Evolutionary conservation across 92 coral and sea anemone species (phyloP).

Genomic region (Plumapathes pennacea): DNA sequence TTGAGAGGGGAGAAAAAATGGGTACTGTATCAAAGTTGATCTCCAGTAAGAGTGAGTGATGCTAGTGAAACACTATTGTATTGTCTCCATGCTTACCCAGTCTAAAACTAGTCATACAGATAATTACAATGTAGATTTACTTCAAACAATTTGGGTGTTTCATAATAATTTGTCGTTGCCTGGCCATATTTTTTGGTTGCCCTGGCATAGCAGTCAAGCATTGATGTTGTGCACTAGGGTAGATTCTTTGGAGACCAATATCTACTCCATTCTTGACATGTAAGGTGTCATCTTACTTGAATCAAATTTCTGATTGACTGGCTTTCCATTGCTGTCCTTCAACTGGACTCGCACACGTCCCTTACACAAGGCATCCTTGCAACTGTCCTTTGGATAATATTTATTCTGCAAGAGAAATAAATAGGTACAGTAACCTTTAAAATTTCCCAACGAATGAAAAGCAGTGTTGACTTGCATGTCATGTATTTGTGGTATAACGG

Average conservation of each 20-base stretch:
- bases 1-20: too few relatives aligned
- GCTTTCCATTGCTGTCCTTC: slow-evolving; percentile 60
- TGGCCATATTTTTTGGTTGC: neutral
- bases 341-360: slow-evolving; percentile 93
- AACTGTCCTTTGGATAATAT: slow-evolving; percentile 85
- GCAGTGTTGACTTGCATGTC: neutral
- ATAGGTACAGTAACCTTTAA: neutral
- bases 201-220: neutral
- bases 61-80: too few relatives aligned
- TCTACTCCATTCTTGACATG: too few relatives aligned
- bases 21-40: too few relatives aligned
- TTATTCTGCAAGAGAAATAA: slow-evolving; percentile 56
- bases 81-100: too few relatives aligned
- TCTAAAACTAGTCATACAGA: too few relatives aligned
- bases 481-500: neutral
- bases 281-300: slow-evolving; percentile 76
- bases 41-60: too few relatives aligned
- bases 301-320: slow-evolving; percentile 69
- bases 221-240: neutral
- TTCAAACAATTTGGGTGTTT: too few relatives aligned
- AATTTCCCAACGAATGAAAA: neutral
- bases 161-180: too few relatives aligned
- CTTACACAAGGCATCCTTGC: slow-evolving; percentile 90
- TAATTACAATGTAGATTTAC: too few relatives aligned
- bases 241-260: neutral